phyloP scores from a whole-genome alignment of 2,797 vertebrate species.

The Microctenopoma lineatum region DNA sequence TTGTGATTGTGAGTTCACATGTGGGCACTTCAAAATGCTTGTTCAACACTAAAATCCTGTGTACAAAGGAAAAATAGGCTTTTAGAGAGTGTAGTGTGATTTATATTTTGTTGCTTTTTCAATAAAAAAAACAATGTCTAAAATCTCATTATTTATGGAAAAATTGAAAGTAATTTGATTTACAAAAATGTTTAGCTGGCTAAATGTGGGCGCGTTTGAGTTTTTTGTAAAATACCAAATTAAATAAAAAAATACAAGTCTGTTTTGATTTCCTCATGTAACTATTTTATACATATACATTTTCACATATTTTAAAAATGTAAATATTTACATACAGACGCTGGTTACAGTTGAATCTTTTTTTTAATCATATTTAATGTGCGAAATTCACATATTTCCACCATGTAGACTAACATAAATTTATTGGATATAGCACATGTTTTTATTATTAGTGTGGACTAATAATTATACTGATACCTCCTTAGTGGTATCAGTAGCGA shows the following conservation, averaged over 20 bases:
- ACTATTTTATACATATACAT: not conserved
- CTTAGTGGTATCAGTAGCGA: not conserved
- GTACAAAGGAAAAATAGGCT: constrained; percentile 61
- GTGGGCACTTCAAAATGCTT: constrained; percentile 38
- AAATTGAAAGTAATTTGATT: not conserved
- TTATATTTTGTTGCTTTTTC: constrained; percentile 75
- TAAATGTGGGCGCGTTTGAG: not conserved
- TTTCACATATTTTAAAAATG: not conserved
- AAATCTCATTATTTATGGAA: not conserved
- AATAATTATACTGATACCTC: not conserved
- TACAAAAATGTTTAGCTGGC: not conserved
- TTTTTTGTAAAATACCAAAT: not conserved
- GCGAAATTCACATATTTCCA: not conserved
- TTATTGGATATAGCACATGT: not conserved
- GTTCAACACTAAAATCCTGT: constrained; percentile 75
- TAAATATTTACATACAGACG: no score
- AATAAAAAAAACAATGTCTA: constrained; percentile 34
- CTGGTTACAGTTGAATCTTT: no score
- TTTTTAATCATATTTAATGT: not conserved
- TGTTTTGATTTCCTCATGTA: not conserved
- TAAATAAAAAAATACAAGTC: not conserved
- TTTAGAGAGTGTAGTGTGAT: constrained; percentile 69
- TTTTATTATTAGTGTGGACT: no score
- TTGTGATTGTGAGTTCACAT: constrained; percentile 49
- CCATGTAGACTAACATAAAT: not conserved